Evolutionary conservation across 2,113 vertebrate species (phyloP), one percentile per base, ranked within the genome.

Genomic region (Phoenicopterus ruber): DNA sequence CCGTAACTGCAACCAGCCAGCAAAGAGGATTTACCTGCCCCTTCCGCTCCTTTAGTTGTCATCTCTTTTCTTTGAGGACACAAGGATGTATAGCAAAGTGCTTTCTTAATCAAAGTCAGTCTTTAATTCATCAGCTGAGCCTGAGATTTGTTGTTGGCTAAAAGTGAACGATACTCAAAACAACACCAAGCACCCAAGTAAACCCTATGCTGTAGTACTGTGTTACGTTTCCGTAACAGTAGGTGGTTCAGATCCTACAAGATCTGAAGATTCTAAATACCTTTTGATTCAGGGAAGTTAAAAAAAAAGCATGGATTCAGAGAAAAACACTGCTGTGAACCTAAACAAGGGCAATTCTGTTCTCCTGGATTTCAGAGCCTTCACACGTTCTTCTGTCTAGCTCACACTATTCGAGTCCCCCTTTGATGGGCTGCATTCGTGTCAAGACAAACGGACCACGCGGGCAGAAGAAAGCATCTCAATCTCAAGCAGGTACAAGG

Each of bases 351-450:
- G 42, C 17, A 72, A 36, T 36, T 52, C 52, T 36, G 34, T 38
- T 65, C 40, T 38, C 22, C 5, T 13, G 7, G 7, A 12, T 36
- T 85, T 52, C 57, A 42, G 59, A 87, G n/a, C 31, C 72, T 21
- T 7, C 4, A 10, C 1, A 5, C 5, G 2, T 38, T 44, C 34
- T 71, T 17, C 59, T 36, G 6, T 2, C 32, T 20, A n/a, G n/a
- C 17, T 80, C 52, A 59, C 22, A 14, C 44, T 14, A 55, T 13
- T 22, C 36, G 31, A 31, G 31, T 13, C n/a, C 31, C 40, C 4
- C 24, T 67, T 50, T 3, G 1, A 34, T 7, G 8, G 2, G 1
- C 1, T 24, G 28, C 28, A 13, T 69, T 46, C 32, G 2, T 4
- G 25, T 9, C 18, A 32, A 59, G 29, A 54, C 26, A 47, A n/a